Evolutionary conservation across 2,113 vertebrate species (phyloP), one percentile per base, ranked within the genome.

Genomic region (Nipponia nippon): DNA sequence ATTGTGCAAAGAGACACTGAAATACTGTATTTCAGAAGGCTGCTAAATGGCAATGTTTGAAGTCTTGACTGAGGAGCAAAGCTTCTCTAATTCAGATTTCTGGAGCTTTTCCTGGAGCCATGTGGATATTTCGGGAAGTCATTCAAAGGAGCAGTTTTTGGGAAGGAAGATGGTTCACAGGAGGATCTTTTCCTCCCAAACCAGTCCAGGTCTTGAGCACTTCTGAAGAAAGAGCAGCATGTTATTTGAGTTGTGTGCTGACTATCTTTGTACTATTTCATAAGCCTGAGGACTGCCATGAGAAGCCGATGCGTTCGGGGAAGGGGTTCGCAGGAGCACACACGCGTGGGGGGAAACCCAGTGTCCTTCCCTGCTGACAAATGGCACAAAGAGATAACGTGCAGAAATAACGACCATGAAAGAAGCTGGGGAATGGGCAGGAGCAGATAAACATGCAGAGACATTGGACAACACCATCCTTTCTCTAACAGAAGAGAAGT

Each of bases 81-180:
- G 47, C 9, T 3, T 59, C 42, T 89, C 49, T 85, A 89, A 85
- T 94, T 94, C 1, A 0, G 14, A 59, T 55, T 72, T 87, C 80
- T 76, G 75, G 36, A 93, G 83, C 36, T 96, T 90, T 90, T 90
- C 93, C 84, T 91, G 73, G 83, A 89, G 65, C 44, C 13, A 1
- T 17, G 18, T 59, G 87, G 75, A 14, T 85, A 44, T 83, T 96
- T 80, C 1, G 5, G 70, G 78, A 84, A 86, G 44, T 55, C 32
- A 29, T 67, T 87, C 62, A 61, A 77, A 91, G 78, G 27, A 95
- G 34, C 40, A 56, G 27, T 5, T 91, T 87, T 83, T 27, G 70
- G 2, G 1, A 80, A 65, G 34, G 40, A 49, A 88, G 53, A 6
- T 56, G 52, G 38, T 11, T 93, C 66, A 61, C 52, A 34, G 56